These are phyloP conservation scores for Dastarcus helophoroides DNA, from an alignment of 2,888 invertebrate species.

Conservation along the genomic window DNA sequence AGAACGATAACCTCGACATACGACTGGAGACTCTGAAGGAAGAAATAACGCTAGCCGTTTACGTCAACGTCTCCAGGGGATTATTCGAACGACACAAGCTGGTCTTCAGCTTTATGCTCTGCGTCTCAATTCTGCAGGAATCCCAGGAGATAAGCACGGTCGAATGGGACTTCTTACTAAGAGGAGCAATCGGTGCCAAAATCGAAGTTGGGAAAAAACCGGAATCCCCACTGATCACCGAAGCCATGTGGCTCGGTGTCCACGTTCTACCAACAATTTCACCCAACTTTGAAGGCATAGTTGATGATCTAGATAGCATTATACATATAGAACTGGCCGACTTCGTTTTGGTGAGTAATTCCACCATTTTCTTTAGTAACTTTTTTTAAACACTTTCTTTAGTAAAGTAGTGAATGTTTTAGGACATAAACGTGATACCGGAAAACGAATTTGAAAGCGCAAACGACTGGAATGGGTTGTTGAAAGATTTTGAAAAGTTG, in stretches of 20 bases:
- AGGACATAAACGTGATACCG: constrained; percentile 48
- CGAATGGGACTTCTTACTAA: constrained; percentile 70
- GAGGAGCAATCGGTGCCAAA: constrained; percentile 51
- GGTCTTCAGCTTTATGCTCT: constrained; percentile 76
- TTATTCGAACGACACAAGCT: constrained; percentile 85
- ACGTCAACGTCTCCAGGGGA: constrained; percentile 79
- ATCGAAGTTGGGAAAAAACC: constrained; percentile 47
- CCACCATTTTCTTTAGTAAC: neutral
- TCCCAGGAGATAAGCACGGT: constrained; percentile 44
- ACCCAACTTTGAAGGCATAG: constrained; percentile 42
- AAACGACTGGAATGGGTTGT: constrained; percentile 49
- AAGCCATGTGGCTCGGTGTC: constrained; percentile 57
- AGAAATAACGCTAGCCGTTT: constrained; percentile 72
- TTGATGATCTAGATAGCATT: constrained; percentile 41
- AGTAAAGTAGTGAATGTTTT: constrained; percentile 15
- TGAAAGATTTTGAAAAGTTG: constrained; percentile 67
- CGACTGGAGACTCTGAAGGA: constrained; percentile 59
- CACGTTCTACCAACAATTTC: constrained; percentile 52
- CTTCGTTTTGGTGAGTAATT: constrained; percentile 43
- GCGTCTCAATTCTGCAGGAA: constrained; percentile 61
- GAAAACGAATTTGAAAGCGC: constrained; percentile 12
- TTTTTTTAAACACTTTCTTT: neutral
- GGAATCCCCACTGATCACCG: constrained; percentile 45
- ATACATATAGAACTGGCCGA: constrained; percentile 50
- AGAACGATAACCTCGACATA: constrained; percentile 49